A percentile compares a stretch with the other conserved stretches of the same genome.
Evolutionary conservation across 1,140 invertebrate species (phyloP).

Genomic region (Calycopis cecrops): DNA sequence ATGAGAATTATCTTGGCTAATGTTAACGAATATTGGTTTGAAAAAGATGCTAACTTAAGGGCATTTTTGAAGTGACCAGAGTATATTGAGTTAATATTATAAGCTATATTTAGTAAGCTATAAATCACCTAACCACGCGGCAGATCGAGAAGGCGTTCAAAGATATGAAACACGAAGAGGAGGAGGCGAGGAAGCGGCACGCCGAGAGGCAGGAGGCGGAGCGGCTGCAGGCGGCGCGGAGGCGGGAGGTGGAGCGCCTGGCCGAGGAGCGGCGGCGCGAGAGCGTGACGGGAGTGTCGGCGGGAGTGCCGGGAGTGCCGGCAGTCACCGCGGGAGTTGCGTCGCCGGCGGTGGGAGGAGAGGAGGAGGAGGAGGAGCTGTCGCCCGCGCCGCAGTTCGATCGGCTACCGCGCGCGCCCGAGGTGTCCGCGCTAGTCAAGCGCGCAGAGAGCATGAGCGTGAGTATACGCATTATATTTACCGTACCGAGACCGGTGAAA

Average conservation of each 20-base stretch:
- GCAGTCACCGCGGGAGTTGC: slow-evolving; percentile 20
- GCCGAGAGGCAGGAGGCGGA: slow-evolving; percentile 59
- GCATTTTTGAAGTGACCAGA: too few relatives aligned
- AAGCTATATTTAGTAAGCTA: neutral
- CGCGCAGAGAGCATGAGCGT: slow-evolving; percentile 93
- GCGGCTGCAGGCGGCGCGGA: slow-evolving; percentile 45
- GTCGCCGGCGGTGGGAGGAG: slow-evolving; percentile 11
- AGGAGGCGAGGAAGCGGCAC: slow-evolving; percentile 42
- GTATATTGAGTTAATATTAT: neutral
- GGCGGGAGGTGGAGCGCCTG: slow-evolving; percentile 59
- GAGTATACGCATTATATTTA: slow-evolving; percentile 48
- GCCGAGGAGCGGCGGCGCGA: slow-evolving; percentile 58
- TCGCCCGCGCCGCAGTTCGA: slow-evolving; percentile 84
- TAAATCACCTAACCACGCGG: neutral
- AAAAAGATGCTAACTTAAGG: too few relatives aligned
- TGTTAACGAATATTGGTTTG: too few relatives aligned
- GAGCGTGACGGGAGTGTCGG: slow-evolving; percentile 28
- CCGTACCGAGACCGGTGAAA: too few relatives aligned
- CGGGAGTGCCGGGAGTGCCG: slow-evolving; percentile 29
- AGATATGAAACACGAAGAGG: slow-evolving; percentile 51
- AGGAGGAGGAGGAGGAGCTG: slow-evolving; percentile 65
- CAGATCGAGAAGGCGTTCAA: slow-evolving; percentile 67
- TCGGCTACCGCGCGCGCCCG: slow-evolving; percentile 77
- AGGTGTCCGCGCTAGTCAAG: slow-evolving; percentile 79
- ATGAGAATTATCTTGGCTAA: too few relatives aligned